phyloP scores from a whole-genome alignment of 2,113 vertebrate genomes.

The Pyxicephalus adspersus region DNA sequence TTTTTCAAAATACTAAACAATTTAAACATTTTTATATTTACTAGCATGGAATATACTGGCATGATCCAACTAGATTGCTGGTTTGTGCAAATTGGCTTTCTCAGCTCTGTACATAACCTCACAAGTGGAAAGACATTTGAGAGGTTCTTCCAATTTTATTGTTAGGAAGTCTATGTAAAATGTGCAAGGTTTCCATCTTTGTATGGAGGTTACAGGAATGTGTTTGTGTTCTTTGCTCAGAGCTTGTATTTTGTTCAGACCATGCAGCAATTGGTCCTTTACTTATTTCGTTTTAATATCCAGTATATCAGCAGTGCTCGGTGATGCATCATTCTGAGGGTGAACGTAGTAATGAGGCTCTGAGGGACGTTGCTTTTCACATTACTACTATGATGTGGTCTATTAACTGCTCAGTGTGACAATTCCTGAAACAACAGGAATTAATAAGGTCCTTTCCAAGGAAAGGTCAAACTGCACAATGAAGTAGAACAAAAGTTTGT shows the following conservation, averaged over 20 bases:
- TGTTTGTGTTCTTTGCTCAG: conserved; percentile 16
- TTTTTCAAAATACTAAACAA: too few species aligned
- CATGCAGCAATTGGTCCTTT: conserved; percentile 1
- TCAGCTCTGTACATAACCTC: neutral
- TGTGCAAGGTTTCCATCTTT: neutral
- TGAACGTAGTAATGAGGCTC: conserved; percentile 67
- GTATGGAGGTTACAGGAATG: conserved; percentile 8
- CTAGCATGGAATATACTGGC: too few species aligned
- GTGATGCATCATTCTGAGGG: conserved; percentile 56
- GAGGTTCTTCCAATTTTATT: neutral
- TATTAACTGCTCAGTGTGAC: conserved; percentile 69
- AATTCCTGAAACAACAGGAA: conserved; percentile 68
- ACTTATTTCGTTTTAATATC: conserved; percentile 42
- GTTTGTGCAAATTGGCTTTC: too few species aligned
- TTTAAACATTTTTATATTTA: too few species aligned
- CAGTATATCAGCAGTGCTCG: conserved; percentile 29
- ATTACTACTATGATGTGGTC: conserved; percentile 69
- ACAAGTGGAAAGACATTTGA: neutral
- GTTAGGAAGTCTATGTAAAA: neutral
- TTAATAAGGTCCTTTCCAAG: conserved; percentile 69
- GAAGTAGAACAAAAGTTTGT: conserved; percentile 65
- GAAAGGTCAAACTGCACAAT: conserved; percentile 67
- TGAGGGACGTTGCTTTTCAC: conserved; percentile 65
- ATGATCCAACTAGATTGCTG: too few species aligned
- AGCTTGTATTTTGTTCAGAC: conserved; percentile 33